A percentile compares a stretch with the other conserved stretches of the same genome.
phyloP scores from a whole-genome alignment of 2,888 invertebrate species.

The Mimachlamys varia region DNA sequence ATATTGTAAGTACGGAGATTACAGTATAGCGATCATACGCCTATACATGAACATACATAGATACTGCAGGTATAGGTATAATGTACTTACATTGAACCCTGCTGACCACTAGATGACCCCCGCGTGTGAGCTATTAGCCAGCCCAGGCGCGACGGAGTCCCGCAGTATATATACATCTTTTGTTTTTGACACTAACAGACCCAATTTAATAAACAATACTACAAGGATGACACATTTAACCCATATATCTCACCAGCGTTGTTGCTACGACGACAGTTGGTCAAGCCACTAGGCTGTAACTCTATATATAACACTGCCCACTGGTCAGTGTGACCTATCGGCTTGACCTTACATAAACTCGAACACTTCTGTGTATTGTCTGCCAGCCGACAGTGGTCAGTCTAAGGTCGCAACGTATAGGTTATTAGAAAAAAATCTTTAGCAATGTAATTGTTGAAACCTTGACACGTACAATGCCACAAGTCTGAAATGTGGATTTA shows the following conservation, averaged over 20 bases:
- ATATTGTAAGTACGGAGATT: too few species aligned
- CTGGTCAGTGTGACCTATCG: slow-evolving; percentile 9
- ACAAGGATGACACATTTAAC: not conserved
- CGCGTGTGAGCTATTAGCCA: not conserved
- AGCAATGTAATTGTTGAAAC: too few species aligned
- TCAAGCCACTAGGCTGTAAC: not conserved
- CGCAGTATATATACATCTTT: not conserved
- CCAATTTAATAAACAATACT: not conserved
- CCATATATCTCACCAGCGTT: not conserved
- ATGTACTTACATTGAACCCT: not conserved
- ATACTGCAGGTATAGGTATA: not conserved
- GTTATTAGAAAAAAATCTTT: too few species aligned
- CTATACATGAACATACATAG: not conserved
- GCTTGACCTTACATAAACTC: slow-evolving; percentile 10
- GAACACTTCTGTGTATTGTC: not conserved
- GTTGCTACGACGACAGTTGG: not conserved
- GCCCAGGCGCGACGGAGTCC: not conserved
- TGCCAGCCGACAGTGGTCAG: not conserved
- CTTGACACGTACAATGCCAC: too few species aligned
- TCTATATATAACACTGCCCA: not conserved
- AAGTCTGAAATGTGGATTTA: not conserved
- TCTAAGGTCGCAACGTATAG: not conserved
- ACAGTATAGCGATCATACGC: not conserved
- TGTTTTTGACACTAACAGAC: not conserved
- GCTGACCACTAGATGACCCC: not conserved